Evolutionary conservation across 2,888 invertebrate genomes (phyloP).

Genomic region (Philhelius pedissequus): DNA sequence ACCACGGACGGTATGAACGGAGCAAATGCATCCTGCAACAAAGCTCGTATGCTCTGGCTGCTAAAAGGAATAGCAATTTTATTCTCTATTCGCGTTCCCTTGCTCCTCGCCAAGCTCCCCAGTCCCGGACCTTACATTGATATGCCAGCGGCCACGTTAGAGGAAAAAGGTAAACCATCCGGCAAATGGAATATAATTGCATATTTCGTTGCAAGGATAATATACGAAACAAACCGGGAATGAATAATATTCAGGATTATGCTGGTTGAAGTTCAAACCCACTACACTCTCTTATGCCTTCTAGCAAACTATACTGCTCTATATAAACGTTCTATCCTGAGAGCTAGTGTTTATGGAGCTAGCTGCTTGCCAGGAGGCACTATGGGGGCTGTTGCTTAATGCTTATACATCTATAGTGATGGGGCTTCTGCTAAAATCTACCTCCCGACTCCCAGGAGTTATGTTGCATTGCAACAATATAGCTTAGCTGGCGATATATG

Average conservation of each 20-base stretch:
- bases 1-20: too few species aligned
- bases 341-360: slow-evolving; percentile 27
- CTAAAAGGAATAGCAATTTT: slow-evolving; percentile 50
- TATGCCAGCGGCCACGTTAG: slow-evolving; percentile 19
- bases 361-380: neutral
- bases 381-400: too few species aligned
- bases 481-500: slow-evolving; percentile 4
- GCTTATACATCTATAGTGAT: too few species aligned
- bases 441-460: slow-evolving; percentile 43
- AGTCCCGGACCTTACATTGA: neutral
- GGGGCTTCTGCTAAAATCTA: neutral
- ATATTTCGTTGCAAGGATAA: slow-evolving; percentile 66
- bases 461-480: slow-evolving; percentile 48
- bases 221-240: slow-evolving; percentile 67
- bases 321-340: slow-evolving; percentile 6
- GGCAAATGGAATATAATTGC: slow-evolving; percentile 69
- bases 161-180: slow-evolving; percentile 65
- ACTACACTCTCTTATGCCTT: neutral
- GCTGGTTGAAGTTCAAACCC: slow-evolving; percentile 64
- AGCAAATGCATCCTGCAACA: slow-evolving; percentile 54
- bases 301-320: slow-evolving; percentile 6
- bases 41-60: neutral
- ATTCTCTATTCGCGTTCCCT: neutral
- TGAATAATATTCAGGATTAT: slow-evolving; percentile 67
- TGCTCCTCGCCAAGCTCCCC: neutral